These are phyloP conservation scores for Petrophora chlorosata DNA, from an alignment of 2,888 invertebrate genomes.

Conservation along the genomic window DNA sequence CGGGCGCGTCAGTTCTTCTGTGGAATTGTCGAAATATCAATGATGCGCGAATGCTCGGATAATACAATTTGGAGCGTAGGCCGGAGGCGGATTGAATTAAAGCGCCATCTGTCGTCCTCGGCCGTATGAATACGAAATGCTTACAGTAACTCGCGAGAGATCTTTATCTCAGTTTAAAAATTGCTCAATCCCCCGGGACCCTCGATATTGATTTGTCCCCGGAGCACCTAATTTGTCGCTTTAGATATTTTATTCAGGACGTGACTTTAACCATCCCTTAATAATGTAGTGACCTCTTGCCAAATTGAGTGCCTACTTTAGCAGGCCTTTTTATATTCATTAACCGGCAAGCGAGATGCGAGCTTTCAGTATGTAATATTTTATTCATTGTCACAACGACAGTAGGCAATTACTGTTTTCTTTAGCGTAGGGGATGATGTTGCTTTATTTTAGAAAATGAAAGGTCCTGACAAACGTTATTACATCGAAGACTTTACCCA, in stretches of 20 bases:
- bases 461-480: conserved; percentile 69
- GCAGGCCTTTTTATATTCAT: conserved; percentile 31
- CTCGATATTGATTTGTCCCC: conserved; percentile 76
- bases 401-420: conserved; percentile 60
- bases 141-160: conserved; percentile 72
- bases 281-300: conserved; percentile 40
- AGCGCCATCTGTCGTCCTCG: conserved; percentile 80
- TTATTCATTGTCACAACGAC: conserved; percentile 56
- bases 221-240: conserved; percentile 71
- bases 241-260: conserved; percentile 71
- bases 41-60: conserved; percentile 81
- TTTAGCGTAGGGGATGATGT: conserved; percentile 59
- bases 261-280: conserved; percentile 59
- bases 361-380: conserved; percentile 53
- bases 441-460: conserved; percentile 66
- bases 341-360: conserved; percentile 32
- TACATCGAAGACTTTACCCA: conserved; percentile 66
- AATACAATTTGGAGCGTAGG: conserved; percentile 81
- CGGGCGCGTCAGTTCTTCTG: conserved; percentile 49
- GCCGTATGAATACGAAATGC: conserved; percentile 81
- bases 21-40: conserved; percentile 81
- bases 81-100: conserved; percentile 81
- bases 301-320: conserved; percentile 35
- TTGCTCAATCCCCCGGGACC: conserved; percentile 76
- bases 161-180: conserved; percentile 83